Evolutionary conservation across 2,113 vertebrate species (phyloP), one percentile per base, ranked within the genome.

Genomic region (Telmatochromis sp.): DNA sequence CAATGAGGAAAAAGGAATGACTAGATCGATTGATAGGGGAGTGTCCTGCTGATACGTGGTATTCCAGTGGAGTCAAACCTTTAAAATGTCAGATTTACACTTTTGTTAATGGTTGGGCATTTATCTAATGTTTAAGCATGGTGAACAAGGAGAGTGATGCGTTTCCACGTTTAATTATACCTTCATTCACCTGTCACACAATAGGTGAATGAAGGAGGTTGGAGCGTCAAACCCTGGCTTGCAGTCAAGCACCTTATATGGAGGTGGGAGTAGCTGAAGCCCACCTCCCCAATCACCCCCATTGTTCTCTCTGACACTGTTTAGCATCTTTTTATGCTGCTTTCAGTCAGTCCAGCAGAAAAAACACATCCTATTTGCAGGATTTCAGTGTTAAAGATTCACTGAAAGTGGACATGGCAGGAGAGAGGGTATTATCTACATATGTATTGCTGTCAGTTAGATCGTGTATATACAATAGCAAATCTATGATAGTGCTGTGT

Each of bases 391-490:
- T 70, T 88, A 73, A 86, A 68, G 53, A 79, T 80, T 87, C 49
- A 83, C 73, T 92, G 87, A 80, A 87, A 57, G 85, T 84, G 85
- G 45, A 89, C n/a, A 35, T 31, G 63, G 75, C 91, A 89, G 89
- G 75, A 86, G 80, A 63, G 58, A 55, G 80, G 83, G 87, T 85
- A 89, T 93, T 91, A 90, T 90, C 60, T 89, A 83, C 93, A 93
- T 94, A 93, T 92, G 92, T 95, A 92, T 94, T 82, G 92, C 94
- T 95, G 92, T 96, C 89, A 82, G 83, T 95, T 96, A 95, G 93
- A 93, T 95, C 28, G 94, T 97, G 96, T 97, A 96, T 94, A 96
- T 96, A 96, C 51, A 92, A 93, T 95, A 94, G 92, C 80, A 81
- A 95, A 91, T 95, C 89, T 91, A 94, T 93, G 91, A 89, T 93